phyloP scores from a whole-genome alignment of 2,888 invertebrate species.

The Rhorus exstirpatorius region DNA sequence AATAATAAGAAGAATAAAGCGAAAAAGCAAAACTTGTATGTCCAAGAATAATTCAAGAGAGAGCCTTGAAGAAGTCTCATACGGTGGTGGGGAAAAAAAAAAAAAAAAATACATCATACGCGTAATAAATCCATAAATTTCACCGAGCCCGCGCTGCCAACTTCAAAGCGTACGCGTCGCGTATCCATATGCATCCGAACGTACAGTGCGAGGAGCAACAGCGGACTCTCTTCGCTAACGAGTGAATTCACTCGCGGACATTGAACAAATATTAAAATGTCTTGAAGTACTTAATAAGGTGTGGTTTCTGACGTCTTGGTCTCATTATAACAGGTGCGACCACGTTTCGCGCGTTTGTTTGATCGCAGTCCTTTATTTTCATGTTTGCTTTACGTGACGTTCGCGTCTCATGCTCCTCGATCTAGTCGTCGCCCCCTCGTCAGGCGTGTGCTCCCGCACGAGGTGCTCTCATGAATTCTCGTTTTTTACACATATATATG shows the following conservation, averaged over 20 bases:
- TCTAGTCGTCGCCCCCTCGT: constrained; percentile 32
- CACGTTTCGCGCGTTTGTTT: constrained; percentile 76
- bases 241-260: constrained; percentile 49
- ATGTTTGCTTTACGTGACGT: constrained; percentile 80
- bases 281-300: constrained; percentile 75
- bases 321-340: constrained; percentile 83
- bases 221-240: constrained; percentile 1
- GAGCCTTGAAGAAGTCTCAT: constrained; percentile 41
- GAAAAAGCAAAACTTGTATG: constrained; percentile 1
- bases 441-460: constrained; percentile 23
- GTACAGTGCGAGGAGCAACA: neutral
- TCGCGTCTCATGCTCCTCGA: constrained; percentile 35
- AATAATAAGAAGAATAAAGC: constrained; percentile 4
- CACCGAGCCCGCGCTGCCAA: constrained; percentile 42
- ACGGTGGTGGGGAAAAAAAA: neutral
- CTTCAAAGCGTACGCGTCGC: constrained; percentile 24
- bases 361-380: constrained; percentile 78
- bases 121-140: constrained; percentile 60
- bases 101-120: constrained; percentile 1
- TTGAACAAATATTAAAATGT: constrained; percentile 69
- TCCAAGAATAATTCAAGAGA: constrained; percentile 44
- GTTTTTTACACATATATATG: no score
- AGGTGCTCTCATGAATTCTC: constrained; percentile 6
- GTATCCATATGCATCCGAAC: constrained; percentile 21
- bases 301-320: constrained; percentile 73